Evolutionary conservation across 30 jellyfish, hydroid and myxozoan species (phyloP), one percentile per base, ranked within the genome.

Genomic region (Phacellophora camtschatica): DNA sequence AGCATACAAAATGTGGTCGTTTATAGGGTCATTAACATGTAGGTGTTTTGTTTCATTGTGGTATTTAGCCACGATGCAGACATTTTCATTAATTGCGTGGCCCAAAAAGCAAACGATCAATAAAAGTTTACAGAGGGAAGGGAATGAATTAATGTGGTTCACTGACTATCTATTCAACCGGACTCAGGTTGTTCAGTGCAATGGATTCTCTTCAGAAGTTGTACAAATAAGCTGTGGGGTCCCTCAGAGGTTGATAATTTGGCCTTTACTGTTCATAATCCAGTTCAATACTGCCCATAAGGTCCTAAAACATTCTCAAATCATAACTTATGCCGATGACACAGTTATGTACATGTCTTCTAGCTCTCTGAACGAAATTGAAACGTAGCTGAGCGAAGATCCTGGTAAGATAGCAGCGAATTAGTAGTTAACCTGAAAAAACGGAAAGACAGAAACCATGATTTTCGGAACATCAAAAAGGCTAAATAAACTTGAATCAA

Each of bases 161-260:
- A 66, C 69, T 66, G 73, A 58, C 73, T 58, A 58, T 58, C 16
- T 58, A 71, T 66, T 33, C 71, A 68, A 41, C 73, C 72, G 68
- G 73, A 33, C 55, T 54, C 85, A 71, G 42, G 85, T 46, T 45
- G 85, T 71, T 7, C 76, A 71, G 55, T 23, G 56, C 69, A 71
- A 49, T 48, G 85, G 85, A 46, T 22, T 71, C 85, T 71, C 20
- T 49, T 71, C 85, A 71, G 85, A 71, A 71, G 73, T 24, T 48
- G 54, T 71, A 4, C 36, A 71, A 77, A 56, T 46, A 65, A 77
- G 57, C 56, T 77, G 89, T 43, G 89, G 89, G 39, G 89, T 77
- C 78, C 89, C 89, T 57, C 89, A 42, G 59, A 70, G 81, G 22
- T 74, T 73, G n/a, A 71, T 49, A 20, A 43, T 71, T 48, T 54